Percentiles rank a stretch among this genome's conserved stretches.
Evolutionary conservation across 1,140 invertebrate species (phyloP).

Genomic region (Ephestia elutella): DNA sequence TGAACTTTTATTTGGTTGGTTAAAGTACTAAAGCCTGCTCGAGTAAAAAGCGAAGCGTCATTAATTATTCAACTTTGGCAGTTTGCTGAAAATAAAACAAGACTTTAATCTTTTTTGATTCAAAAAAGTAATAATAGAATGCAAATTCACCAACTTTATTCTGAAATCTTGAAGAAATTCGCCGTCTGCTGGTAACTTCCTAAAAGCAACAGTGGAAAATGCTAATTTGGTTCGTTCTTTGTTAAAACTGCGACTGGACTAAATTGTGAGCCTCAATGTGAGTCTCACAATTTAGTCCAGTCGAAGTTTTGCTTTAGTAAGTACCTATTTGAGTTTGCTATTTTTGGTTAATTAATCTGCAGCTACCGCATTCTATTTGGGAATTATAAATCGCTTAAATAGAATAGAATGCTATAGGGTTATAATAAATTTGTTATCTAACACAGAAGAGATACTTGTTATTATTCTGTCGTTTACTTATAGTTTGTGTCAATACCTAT

Average conservation of each 20-base stretch:
- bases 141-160: neutral
- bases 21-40: neutral
- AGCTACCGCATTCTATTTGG: no score
- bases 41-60: neutral
- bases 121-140: slow-evolving; percentile 1
- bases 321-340: neutral
- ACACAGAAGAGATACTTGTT: no score
- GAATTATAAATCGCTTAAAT: no score
- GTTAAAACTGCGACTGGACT: neutral
- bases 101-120: neutral
- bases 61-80: slow-evolving; percentile 2
- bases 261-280: neutral
- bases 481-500: no score
- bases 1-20: no score
- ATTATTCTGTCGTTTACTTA: no score
- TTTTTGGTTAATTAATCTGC: neutral
- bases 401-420: no score
- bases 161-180: neutral
- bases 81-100: slow-evolving; percentile 1
- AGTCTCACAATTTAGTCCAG: neutral
- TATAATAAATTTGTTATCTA: no score
- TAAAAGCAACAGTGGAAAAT: slow-evolving; percentile 2
- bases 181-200: neutral
- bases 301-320: neutral
- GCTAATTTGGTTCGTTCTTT: neutral